Evolutionary conservation across 2,113 vertebrate species (phyloP).

Genomic region (Anguilla rostrata): DNA sequence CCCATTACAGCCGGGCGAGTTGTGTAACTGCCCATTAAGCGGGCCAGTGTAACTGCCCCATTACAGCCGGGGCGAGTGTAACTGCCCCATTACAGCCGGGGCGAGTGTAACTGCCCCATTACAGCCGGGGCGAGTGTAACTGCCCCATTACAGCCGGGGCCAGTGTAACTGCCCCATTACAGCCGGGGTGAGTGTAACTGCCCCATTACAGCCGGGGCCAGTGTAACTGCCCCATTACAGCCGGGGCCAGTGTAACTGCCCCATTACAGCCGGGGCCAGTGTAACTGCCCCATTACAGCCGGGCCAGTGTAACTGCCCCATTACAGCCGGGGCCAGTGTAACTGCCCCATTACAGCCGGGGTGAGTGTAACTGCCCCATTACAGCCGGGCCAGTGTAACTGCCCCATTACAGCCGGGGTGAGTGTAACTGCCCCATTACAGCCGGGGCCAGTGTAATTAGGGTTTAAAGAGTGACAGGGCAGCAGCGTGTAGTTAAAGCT

Average conservation of each 20-base stretch:
- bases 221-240: constrained; percentile 49
- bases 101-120: no score
- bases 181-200: constrained; percentile 18
- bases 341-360: no score
- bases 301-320: no score
- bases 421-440: no score
- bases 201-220: no score
- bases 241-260: constrained; percentile 11
- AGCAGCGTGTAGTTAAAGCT: constrained; percentile 48
- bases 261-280: constrained; percentile 12
- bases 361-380: no score
- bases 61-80: constrained; percentile 52
- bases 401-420: no score
- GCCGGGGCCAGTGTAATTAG: constrained; percentile 62
- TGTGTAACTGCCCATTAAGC: no score
- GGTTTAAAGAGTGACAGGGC: constrained; percentile 70
- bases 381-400: no score
- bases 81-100: no score
- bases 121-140: constrained; percentile 55
- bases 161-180: constrained; percentile 71
- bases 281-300: constrained; percentile 72
- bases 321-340: no score
- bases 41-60: constrained; percentile 70
- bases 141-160: constrained; percentile 61
- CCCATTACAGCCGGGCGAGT: no score